Base-by-base conservation (phyloP, 1,140 invertebrate species). In the Monochamus saltuarius region DNA sequence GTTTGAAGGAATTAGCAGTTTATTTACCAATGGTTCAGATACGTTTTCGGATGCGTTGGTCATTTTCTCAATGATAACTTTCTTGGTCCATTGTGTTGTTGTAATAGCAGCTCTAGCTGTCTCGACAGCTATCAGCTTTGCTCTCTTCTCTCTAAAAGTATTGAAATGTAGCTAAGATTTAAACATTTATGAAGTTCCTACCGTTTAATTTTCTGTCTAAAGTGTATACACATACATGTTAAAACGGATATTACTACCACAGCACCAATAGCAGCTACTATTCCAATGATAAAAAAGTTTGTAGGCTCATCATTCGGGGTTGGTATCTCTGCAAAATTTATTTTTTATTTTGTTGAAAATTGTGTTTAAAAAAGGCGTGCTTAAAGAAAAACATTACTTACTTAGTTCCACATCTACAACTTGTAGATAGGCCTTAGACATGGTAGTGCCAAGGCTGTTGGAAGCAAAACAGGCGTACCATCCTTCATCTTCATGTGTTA, bases 401-500 rank as follows among this genome's bases (percentile, higher is more conserved):
- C 59, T 54, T 54, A 55, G 56, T 16, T 55, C 17, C 0, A 36
- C 84, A 72, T 92, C 87, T 4, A 93, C 81, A 7, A 98, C 92
- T 46, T 82, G 83, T 1, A 98, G 80, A 76, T 93, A 97, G 11
- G 92, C 92, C 71, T 87, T 91, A 35, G 86, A 84, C 45, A 86
- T 85, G 0, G 87, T 86, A 29, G 82, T 81, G 0, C 95, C 95
- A 9, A 96, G 79, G 38, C 83, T 83, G 73, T 94, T 97, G 3
- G 87, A 83, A 0, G 91, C 94, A 4, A 95, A 81, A 73, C 95
- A 98, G 0, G 91, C 90, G 73, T 97, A 98, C 90, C 91, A 96
- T 1, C 94, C 95, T 74, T 93, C 90, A 67, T 96, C 88, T 35
- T 88, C 85, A 56, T 88, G 82, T 0, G 91, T 94, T 0, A 97